Evolutionary conservation across 1,140 invertebrate species (phyloP).

Genomic region (Camponotus vicinus): DNA sequence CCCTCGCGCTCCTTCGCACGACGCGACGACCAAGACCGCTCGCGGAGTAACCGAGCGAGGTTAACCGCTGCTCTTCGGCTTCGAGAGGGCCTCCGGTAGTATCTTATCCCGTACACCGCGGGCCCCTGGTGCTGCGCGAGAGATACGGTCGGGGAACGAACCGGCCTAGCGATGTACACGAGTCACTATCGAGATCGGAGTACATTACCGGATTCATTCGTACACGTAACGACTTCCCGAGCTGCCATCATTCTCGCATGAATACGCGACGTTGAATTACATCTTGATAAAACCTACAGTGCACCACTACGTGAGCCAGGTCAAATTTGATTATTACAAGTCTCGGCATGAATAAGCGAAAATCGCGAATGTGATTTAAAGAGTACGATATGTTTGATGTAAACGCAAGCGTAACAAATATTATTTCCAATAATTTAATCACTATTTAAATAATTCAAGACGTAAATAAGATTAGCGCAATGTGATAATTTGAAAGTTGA

Average conservation of each 20-base stretch:
- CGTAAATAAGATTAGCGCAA: not conserved
- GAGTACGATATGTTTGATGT: not conserved
- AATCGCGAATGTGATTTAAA: constrained; percentile 14
- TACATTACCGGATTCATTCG: constrained; percentile 60
- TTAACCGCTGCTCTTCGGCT: constrained; percentile 72
- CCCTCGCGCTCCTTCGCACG: constrained; percentile 25
- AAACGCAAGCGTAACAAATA: not conserved
- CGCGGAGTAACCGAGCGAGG: constrained; percentile 67
- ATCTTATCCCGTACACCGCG: constrained; percentile 74
- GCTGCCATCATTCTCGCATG: constrained; percentile 51
- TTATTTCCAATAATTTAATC: constrained; percentile 9
- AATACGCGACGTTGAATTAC: constrained; percentile 57
- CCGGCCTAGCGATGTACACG: constrained; percentile 71
- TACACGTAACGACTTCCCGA: constrained; percentile 60
- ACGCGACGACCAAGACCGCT: not conserved
- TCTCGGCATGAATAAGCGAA: constrained; percentile 7
- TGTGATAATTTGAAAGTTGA: not conserved
- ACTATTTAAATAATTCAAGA: not conserved
- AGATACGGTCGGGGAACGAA: constrained; percentile 69
- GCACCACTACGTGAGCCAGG: constrained; percentile 34
- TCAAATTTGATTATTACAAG: constrained; percentile 55
- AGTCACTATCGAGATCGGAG: constrained; percentile 65
- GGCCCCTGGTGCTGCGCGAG: constrained; percentile 25
- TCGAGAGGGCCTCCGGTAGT: constrained; percentile 58
- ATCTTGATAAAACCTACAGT: constrained; percentile 52